phyloP scores from a whole-genome alignment of 1,140 invertebrate species.

The Pogonomyrmex californicus region DNA sequence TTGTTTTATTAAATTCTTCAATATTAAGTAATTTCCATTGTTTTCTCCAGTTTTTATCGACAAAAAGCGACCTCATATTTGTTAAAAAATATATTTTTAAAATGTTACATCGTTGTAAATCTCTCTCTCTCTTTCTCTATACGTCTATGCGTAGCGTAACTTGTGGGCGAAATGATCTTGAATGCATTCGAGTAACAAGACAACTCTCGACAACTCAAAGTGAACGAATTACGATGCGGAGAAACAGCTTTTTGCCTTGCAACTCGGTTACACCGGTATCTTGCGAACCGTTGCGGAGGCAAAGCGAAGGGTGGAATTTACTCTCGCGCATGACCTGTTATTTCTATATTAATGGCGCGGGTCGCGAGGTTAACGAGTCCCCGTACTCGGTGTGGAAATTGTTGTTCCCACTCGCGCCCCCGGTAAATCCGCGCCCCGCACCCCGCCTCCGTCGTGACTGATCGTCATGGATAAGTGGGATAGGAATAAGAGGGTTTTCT shows the following conservation, averaged over 20 bases:
- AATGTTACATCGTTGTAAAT: neutral
- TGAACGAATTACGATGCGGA: slow-evolving; percentile 24
- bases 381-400: slow-evolving; percentile 46
- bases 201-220: slow-evolving; percentile 16
- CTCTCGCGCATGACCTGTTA: slow-evolving; percentile 47
- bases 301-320: slow-evolving; percentile 5
- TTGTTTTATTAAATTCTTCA: neutral
- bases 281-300: neutral
- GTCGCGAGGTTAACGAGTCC: slow-evolving; percentile 57
- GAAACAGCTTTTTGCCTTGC: slow-evolving; percentile 39
- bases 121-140: too few species aligned
- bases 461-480: slow-evolving; percentile 42
- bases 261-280: slow-evolving; percentile 37
- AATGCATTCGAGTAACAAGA: slow-evolving; percentile 23
- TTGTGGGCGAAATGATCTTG: slow-evolving; percentile 10
- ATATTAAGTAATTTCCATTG: neutral
- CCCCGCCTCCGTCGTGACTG: slow-evolving; percentile 13
- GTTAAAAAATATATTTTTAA: neutral
- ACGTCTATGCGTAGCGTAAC: slow-evolving; percentile 1
- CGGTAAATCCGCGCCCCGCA: neutral
- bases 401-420: slow-evolving; percentile 20
- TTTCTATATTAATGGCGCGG: slow-evolving; percentile 41
- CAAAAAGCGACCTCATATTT: neutral
- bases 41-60: neutral
- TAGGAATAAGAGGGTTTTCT: slow-evolving; percentile 63